Percentiles rank a stretch among this genome's conserved stretches.
Conservation (phyloP, 2,888 invertebrate genomes). For the Meliscaeva auricollis region DNA sequence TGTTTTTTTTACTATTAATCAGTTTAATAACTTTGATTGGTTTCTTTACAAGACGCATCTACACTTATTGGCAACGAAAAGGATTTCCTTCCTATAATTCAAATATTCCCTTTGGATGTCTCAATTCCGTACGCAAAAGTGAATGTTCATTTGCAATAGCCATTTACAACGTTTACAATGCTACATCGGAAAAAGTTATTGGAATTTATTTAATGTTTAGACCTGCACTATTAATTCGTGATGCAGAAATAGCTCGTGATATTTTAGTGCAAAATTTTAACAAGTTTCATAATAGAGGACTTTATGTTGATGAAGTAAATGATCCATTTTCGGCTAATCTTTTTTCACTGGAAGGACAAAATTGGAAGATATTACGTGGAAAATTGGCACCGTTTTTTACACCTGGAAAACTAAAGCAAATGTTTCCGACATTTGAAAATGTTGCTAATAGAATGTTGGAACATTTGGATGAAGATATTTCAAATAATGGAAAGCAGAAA, state of each 20-base stretch:
- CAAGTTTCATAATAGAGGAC: conserved; percentile 88
- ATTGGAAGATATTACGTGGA: conserved; percentile 87
- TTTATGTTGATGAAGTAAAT: conserved; percentile 86
- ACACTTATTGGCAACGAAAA: conserved; percentile 30
- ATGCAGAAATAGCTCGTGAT: conserved; percentile 87
- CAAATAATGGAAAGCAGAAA: conserved; percentile 77
- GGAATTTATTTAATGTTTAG: conserved; percentile 88
- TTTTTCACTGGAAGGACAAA: conserved; percentile 83
- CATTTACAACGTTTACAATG: conserved; percentile 86
- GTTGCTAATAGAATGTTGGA: conserved; percentile 85
- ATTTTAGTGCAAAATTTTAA: conserved; percentile 87
- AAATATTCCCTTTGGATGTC: background rate
- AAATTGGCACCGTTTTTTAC: conserved; percentile 89
- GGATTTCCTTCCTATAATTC: conserved; percentile 19
- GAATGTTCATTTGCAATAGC: conserved; percentile 84
- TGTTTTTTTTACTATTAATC: background rate
- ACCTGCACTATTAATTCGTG: conserved; percentile 87
- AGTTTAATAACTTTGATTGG: background rate
- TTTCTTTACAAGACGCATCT: background rate
- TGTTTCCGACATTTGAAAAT: conserved; percentile 87
- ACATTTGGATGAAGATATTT: conserved; percentile 82
- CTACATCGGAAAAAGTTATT: conserved; percentile 82
- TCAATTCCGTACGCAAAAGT: background rate
- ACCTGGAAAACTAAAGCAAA: conserved; percentile 87
- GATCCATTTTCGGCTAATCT: conserved; percentile 87